These are phyloP conservation scores for Peromyscus melanophrys DNA, from an alignment of 2,797 vertebrate genomes.

Conservation along the genomic window DNA sequence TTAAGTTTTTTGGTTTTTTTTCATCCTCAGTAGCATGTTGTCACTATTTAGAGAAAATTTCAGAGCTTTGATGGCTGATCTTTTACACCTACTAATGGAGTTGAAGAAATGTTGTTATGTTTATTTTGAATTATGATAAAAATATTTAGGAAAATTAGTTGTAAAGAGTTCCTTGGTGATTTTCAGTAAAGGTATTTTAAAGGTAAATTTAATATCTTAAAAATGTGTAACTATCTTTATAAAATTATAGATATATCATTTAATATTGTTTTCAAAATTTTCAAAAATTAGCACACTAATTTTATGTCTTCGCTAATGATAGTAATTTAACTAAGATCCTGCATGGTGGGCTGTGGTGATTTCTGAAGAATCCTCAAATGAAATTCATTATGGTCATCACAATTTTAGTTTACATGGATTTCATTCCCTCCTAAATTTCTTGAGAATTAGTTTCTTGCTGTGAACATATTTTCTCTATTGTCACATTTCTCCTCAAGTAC, in stretches of 20 bases:
- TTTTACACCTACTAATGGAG: background rate
- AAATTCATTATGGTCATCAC: slow-evolving; percentile 26
- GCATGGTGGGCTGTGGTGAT: slow-evolving; percentile 31
- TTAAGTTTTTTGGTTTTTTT: slow-evolving; percentile 58
- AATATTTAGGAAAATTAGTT: slow-evolving; percentile 60
- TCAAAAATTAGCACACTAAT: slow-evolving; percentile 12
- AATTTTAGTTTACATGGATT: slow-evolving; percentile 63
- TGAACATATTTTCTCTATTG: slow-evolving; percentile 38
- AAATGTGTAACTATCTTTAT: slow-evolving; percentile 42
- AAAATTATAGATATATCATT: slow-evolving; percentile 57
- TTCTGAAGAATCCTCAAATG: slow-evolving; percentile 49
- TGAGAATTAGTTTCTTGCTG: slow-evolving; percentile 51
- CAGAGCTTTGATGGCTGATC: slow-evolving; percentile 54
- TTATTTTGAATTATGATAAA: slow-evolving; percentile 61
- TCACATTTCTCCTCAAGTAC: slow-evolving; percentile 11
- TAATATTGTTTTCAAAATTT: slow-evolving; percentile 59
- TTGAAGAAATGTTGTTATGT: slow-evolving; percentile 1
- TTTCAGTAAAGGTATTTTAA: slow-evolving; percentile 65
- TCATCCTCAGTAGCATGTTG: slow-evolving; percentile 13
- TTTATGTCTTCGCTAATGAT: background rate
- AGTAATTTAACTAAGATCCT: slow-evolving; percentile 37
- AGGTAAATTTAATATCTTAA: slow-evolving; percentile 42
- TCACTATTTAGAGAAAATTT: slow-evolving; percentile 41
- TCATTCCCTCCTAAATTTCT: slow-evolving; percentile 32
- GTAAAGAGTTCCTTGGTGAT: slow-evolving; percentile 50